These are phyloP conservation scores for Mormyrus lacerda DNA, from an alignment of 2,113 vertebrate species.

Conservation along the genomic window DNA sequence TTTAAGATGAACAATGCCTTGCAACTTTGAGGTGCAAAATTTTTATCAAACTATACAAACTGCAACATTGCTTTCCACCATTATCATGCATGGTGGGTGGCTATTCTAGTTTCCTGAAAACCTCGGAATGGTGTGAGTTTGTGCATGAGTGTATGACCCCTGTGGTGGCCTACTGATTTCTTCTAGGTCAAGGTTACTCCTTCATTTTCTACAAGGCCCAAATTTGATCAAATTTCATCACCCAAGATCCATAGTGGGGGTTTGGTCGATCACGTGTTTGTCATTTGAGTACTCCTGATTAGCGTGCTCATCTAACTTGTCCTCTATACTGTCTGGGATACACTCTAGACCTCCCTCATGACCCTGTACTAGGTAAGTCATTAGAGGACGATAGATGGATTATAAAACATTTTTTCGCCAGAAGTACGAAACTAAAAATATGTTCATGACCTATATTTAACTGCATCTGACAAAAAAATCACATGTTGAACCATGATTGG, in stretches of 20 bases:
- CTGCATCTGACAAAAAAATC: not conserved
- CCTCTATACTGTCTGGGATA: not conserved
- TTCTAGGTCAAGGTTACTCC: not conserved
- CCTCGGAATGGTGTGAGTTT: not conserved
- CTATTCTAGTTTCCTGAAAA: not conserved
- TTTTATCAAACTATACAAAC: not conserved
- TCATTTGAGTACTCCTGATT: not conserved
- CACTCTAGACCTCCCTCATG: not conserved
- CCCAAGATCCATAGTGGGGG: not conserved
- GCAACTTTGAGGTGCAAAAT: not conserved
- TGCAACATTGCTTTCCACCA: not conserved
- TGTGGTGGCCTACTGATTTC: not conserved
- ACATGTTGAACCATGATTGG: not conserved
- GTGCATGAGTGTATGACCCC: not conserved
- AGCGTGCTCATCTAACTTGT: not conserved
- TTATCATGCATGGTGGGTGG: not conserved
- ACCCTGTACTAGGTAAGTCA: not conserved
- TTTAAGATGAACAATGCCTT: not conserved
- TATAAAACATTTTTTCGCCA: not conserved
- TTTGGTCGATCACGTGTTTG: not conserved
- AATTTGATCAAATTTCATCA: not conserved
- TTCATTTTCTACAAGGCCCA: not conserved
- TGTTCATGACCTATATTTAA: not conserved
- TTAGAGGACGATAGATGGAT: not conserved
- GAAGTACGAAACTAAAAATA: not conserved